Base-by-base conservation (phyloP, 2,113 vertebrate species). In the Onychostruthus taczanowskii region DNA sequence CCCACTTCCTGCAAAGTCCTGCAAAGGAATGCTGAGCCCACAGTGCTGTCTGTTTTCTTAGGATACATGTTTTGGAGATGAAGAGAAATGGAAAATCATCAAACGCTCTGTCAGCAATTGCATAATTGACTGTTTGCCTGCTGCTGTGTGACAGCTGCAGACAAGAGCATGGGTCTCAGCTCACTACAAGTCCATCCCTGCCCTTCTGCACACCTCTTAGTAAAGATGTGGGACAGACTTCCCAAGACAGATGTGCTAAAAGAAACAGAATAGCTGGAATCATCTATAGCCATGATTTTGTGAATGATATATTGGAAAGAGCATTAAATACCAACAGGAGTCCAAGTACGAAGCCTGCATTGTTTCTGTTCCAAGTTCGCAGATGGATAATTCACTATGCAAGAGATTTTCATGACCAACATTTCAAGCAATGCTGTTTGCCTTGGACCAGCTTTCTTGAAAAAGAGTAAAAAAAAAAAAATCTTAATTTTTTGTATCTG, bases 271-370 rank as follows among this genome's bases (percentile, higher is more conserved):
- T 85, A 95, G 87, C 90, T 80, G 43, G 84, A 75, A 95, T 97
- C 83, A 94, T 94, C 87, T 80, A 50, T 24, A 89, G 74, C 93
- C 88, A 46, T 82, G 61, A 72, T 95, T 97, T 97, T 96, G 93
- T 96, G 96, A 98, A 96, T 96, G 94, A 89, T 87, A 94, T 96
- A 37, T 92, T 96, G 94, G 94, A 96, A 97, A 97, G 92, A 84
- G 61, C 83, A 82, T 93, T 87, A 96, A 96, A 97, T 84, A 53
- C 89, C 77, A 93, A 66, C 90, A 78, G 87, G 56, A 56, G 76
- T 97, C 96, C 94, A 97, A 96, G 88, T 67, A 39, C 1, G 62
- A 95, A 53, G 46, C 90, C 93, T 93, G 84, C 58, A 89, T 96
- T 97, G 84, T 95, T 93, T 67, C 70, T 87, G 58, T 96, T 96